Conservation (phyloP, 2,797 vertebrate species). For the Nothura maculosa region DNA sequence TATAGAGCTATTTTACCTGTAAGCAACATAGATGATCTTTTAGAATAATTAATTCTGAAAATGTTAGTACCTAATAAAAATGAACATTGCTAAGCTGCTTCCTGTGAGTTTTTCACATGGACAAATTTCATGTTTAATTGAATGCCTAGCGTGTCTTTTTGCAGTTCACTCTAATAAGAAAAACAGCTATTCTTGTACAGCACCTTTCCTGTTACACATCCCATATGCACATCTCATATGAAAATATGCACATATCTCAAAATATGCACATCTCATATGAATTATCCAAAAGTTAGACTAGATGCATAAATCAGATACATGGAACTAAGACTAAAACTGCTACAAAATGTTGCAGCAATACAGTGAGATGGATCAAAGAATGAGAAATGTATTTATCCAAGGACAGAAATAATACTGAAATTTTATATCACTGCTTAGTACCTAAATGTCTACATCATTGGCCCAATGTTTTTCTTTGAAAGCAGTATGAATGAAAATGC, state of each 20-base stretch:
- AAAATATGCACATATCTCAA: neutral
- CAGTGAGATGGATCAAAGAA: neutral
- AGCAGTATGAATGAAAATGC: neutral
- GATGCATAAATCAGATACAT: neutral
- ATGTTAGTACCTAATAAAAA: slow-evolving; percentile 61
- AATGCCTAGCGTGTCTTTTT: slow-evolving; percentile 68
- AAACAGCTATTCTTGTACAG: slow-evolving; percentile 42
- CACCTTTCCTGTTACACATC: slow-evolving; percentile 31
- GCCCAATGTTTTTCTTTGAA: neutral
- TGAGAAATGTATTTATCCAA: neutral
- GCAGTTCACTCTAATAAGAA: slow-evolving; percentile 42
- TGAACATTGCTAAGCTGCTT: slow-evolving; percentile 44
- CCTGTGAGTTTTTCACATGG: slow-evolving; percentile 49
- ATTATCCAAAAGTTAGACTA: slow-evolving; percentile 29
- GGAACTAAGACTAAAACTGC: neutral
- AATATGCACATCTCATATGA: neutral
- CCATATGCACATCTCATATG: neutral
- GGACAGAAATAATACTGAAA: neutral
- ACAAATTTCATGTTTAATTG: slow-evolving; percentile 68
- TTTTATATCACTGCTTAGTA: neutral
- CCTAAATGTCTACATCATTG: neutral
- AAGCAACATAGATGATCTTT: slow-evolving; percentile 38
- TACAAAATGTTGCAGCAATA: neutral
- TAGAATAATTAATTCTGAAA: slow-evolving; percentile 58
- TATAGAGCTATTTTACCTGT: slow-evolving; percentile 29